Base-by-base conservation (phyloP, 2,797 vertebrate genomes). In the Fistularia commersonii region DNA sequence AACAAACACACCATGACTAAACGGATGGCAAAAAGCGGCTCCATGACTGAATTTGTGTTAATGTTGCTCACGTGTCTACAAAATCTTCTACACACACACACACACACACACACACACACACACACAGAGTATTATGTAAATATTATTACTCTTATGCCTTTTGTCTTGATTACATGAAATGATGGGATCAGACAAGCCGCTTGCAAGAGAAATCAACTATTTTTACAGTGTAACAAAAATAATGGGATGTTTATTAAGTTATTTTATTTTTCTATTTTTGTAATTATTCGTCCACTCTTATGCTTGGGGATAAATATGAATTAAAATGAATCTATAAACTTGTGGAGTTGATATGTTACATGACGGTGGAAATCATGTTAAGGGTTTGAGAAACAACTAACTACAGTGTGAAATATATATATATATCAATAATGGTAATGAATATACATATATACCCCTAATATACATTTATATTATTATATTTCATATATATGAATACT, bases 1-100 rank as follows among this genome's bases (percentile, higher is more conserved):
- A 75, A 85, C 76, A 86, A 88, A 85, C 79, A 76, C 68, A 69
- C 70, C 55, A 23, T 80, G 83, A 71, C 78, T 72, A 69, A 61
- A 79, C 58, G 57, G 61, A 74, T 57, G 51, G 75, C 61, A 55
- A 63, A 8, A 38, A 66, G 60, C 57, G 56, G 37, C 57, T 66
- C 53, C 44, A 36, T 10, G 40, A 41, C 11, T 47, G 51, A 23
- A 40, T 43, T 48, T 32, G 15, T 43, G 57, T 46, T 32, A 8
- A 37, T 45, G 34, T n/a, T 11, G 1, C 6, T 35, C n/a, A 1
- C 48, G 39, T 39, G 33, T 58, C 36, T 45, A 38, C 40, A 52
- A 9, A 40, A n/a, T n/a, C n/a, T n/a, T n/a, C n/a, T n/a, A n/a
- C n/a, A n/a, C n/a, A n/a, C n/a, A n/a, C n/a, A n/a, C n/a, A n/a